These are phyloP conservation scores for Schizopygopsis pylzovi DNA, from an alignment of 2,797 vertebrate genomes.

Conservation along the genomic window DNA sequence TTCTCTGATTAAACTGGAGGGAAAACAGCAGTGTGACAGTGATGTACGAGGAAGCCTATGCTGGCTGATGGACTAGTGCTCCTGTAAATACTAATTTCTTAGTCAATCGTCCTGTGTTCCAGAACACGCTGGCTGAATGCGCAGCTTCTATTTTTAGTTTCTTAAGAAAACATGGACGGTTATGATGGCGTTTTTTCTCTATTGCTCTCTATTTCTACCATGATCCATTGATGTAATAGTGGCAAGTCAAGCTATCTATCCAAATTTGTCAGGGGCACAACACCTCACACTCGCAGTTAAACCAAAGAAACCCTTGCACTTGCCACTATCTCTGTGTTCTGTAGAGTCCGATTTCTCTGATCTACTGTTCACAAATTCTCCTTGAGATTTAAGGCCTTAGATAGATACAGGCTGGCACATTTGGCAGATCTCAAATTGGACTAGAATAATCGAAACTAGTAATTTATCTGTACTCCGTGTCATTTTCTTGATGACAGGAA, in stretches of 20 bases:
- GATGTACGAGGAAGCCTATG: constrained; percentile 41
- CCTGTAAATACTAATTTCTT: constrained; percentile 58
- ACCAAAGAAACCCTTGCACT: background rate
- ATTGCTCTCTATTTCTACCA: constrained; percentile 16
- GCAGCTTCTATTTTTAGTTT: constrained; percentile 73
- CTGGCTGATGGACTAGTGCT: constrained; percentile 28
- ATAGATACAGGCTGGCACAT: background rate
- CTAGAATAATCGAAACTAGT: background rate
- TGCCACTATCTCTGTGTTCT: background rate
- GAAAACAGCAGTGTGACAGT: constrained; percentile 42
- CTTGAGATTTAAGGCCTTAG: background rate
- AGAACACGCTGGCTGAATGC: constrained; percentile 36
- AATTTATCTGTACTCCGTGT: background rate
- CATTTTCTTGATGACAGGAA: constrained; percentile 9
- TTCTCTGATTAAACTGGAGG: constrained; percentile 42
- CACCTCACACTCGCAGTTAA: constrained; percentile 11
- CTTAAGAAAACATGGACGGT: constrained; percentile 65
- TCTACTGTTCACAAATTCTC: background rate
- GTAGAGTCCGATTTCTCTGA: background rate
- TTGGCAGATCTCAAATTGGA: background rate
- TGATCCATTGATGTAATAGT: constrained; percentile 53
- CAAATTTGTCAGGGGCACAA: constrained; percentile 29
- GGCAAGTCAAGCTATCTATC: background rate
- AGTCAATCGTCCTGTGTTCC: constrained; percentile 50
- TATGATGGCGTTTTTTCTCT: constrained; percentile 40